A percentile compares a stretch with the other conserved stretches of the same genome.
Evolutionary conservation across 1,140 invertebrate genomes (phyloP).

Genomic region (Papilio glaucus): DNA sequence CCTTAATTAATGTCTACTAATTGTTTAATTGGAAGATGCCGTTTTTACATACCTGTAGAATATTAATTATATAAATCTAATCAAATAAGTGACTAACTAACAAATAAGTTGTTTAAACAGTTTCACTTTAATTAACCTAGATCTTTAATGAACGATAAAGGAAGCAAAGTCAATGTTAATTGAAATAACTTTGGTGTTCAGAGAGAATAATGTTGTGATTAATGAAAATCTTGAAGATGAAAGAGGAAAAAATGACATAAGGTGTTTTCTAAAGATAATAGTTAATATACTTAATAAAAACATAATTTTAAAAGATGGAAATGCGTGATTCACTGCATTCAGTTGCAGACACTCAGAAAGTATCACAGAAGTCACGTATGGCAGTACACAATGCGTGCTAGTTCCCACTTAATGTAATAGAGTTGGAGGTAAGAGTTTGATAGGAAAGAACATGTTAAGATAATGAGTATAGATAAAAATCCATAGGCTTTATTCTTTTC

Average conservation of each 20-base stretch:
- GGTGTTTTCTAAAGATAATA: background rate
- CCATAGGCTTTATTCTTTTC: no score
- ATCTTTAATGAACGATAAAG: no score
- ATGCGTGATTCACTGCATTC: background rate
- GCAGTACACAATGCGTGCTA: slow-evolving; percentile 1
- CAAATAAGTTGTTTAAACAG: no score
- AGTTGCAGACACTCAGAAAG: slow-evolving; percentile 1
- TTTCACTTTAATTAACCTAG: no score
- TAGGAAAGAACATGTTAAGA: background rate
- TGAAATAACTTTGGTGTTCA: background rate
- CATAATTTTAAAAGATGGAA: background rate
- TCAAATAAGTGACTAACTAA: no score
- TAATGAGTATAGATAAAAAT: background rate
- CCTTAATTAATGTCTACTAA: no score
- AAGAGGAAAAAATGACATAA: background rate
- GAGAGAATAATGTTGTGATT: background rate
- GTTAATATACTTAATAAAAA: background rate
- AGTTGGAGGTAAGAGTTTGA: slow-evolving; percentile 4
- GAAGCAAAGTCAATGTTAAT: no score
- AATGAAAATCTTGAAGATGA: no score
- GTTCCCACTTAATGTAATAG: background rate
- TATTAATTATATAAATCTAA: no score
- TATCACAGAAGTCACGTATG: slow-evolving; percentile 12
- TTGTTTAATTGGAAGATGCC: no score
- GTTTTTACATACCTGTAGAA: no score